These are phyloP conservation scores for Hedya salicella DNA, from an alignment of 2,888 invertebrate genomes.

Conservation along the genomic window DNA sequence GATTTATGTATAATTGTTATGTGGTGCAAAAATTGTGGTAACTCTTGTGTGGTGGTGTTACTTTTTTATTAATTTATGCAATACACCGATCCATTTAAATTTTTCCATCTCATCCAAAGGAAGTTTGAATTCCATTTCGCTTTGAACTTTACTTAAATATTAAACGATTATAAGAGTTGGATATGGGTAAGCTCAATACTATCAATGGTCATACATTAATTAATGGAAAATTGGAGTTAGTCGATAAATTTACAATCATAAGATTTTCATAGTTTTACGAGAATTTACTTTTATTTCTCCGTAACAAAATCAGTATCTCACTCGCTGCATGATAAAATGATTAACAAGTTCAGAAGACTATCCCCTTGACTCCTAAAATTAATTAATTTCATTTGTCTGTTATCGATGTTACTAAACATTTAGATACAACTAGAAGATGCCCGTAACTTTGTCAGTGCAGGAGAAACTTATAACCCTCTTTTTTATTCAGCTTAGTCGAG, in stretches of 20 bases:
- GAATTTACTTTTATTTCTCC: background rate
- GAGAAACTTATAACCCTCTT: too few species aligned
- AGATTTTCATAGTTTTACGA: background rate
- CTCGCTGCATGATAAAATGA: background rate
- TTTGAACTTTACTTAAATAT: background rate
- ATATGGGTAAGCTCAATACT: background rate
- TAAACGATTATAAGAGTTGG: background rate
- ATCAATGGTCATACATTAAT: background rate
- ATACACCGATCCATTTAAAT: too few species aligned
- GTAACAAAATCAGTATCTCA: background rate
- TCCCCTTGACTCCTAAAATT: background rate
- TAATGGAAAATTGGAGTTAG: background rate
- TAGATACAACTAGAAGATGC: background rate
- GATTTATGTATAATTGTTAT: too few species aligned
- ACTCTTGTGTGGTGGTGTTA: too few species aligned
- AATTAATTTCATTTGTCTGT: background rate
- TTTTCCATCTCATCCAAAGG: too few species aligned
- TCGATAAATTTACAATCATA: background rate
- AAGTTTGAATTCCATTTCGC: too few species aligned
- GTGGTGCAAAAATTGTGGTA: too few species aligned
- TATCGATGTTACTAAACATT: too few species aligned
- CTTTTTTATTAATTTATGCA: too few species aligned
- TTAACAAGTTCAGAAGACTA: background rate
- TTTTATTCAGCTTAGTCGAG: too few species aligned
- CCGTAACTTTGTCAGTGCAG: too few species aligned